Conservation (phyloP, 2,888 invertebrate species). For the Phaedon cochleariae region DNA sequence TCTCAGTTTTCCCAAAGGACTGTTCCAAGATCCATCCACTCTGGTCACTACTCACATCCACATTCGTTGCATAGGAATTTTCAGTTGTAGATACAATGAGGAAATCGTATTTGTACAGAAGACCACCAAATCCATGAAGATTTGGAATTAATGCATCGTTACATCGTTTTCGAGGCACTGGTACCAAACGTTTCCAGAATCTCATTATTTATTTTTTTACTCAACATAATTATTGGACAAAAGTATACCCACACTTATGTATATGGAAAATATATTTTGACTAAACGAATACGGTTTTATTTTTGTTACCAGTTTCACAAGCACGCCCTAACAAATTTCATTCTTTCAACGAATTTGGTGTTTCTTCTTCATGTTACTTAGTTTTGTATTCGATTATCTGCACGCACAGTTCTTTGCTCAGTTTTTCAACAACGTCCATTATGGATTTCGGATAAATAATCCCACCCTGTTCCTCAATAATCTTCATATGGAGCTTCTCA, state of each 20-base stretch:
- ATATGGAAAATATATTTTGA: background rate
- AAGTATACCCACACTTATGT: background rate
- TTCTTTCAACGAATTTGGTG: too few species aligned
- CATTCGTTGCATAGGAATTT: constrained; percentile 66
- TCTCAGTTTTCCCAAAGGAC: constrained; percentile 83
- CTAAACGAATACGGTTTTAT: too few species aligned
- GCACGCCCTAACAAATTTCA: too few species aligned
- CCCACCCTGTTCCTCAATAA: constrained; percentile 7
- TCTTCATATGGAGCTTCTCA: background rate
- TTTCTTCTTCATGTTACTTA: background rate
- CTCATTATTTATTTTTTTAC: background rate
- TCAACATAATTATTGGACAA: background rate
- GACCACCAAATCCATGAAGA: too few species aligned
- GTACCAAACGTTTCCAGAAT: too few species aligned
- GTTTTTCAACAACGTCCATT: constrained; percentile 26
- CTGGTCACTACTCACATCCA: constrained; percentile 60
- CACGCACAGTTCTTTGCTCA: constrained; percentile 59
- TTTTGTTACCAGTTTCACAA: too few species aligned
- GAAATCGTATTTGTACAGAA: background rate
- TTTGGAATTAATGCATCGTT: too few species aligned
- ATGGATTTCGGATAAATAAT: constrained; percentile 24
- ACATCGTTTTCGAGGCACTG: too few species aligned
- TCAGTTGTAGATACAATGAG: constrained; percentile 64
- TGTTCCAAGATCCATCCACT: constrained; percentile 59
- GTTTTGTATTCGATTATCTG: constrained; percentile 16